Evolutionary conservation across 2,797 vertebrate species (phyloP), one percentile per base, ranked within the genome.

Genomic region (Xiphophorus birchmanni): DNA sequence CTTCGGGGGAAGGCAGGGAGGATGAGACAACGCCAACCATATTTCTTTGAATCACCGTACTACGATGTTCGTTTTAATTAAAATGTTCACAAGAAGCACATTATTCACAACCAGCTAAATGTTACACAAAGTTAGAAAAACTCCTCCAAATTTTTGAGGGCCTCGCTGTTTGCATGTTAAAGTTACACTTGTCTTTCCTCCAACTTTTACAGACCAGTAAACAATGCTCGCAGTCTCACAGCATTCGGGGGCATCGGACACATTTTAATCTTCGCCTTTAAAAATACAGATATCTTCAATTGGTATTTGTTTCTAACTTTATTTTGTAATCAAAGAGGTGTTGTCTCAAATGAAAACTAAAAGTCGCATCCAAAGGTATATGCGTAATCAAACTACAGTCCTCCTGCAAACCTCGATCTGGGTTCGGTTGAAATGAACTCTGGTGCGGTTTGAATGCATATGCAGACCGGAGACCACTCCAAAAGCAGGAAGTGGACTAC

Each of bases 21-120:
- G 50, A 54, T 74, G 42, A 82, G 78, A 78, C 74, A 35, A 78
- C 74, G 42, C 47, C 71, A 58, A 10, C 79, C 80, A 88, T 84
- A 88, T 89, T 84, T 87, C 87, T 91, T 86, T 85, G 79, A 86
- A 85, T 91, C 37, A 13, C 87, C 76, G 15, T 84, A 86, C 84
- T 87, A 17, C 81, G 85, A 73, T 89, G 86, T 82, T 90, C 91
- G 23, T 63, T 93, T 90, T 89, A 91, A 93, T 93, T 92, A 90
- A 93, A 93, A 91, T 90, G 89, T 88, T 92, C 87, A 83, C 90
- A 73, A 78, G 84, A 90, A 91, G 90, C 87, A 90, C 88, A 89
- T 91, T 90, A 92, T 90, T 92, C 89, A 91, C 88, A 85, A 91
- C 15, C 0, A 65, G 76, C 56, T 2, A 85, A 90, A 88, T 85